phyloP scores from a whole-genome alignment of 2,888 invertebrate genomes.

The Sisyra nigra region DNA sequence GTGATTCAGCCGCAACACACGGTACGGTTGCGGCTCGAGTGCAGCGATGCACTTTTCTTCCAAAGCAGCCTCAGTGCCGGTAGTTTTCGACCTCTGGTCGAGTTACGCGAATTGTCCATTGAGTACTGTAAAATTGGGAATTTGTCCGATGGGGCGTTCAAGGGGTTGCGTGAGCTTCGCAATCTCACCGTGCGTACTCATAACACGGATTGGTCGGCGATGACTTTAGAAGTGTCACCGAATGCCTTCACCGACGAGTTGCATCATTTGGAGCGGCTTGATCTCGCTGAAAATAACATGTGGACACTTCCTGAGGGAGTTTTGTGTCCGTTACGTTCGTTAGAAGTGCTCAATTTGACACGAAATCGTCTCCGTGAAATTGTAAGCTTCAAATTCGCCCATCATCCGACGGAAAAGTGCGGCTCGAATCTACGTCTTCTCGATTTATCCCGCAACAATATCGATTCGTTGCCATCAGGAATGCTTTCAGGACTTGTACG shows the following conservation, averaged over 20 bases:
- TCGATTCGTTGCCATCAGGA: slow-evolving; percentile 55
- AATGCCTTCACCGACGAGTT: slow-evolving; percentile 61
- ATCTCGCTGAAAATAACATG: slow-evolving; percentile 67
- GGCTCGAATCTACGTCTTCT: slow-evolving; percentile 50
- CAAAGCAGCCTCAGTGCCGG: slow-evolving; percentile 64
- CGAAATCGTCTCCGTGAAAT: slow-evolving; percentile 63
- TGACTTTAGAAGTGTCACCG: slow-evolving; percentile 58
- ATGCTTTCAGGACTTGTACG: slow-evolving; percentile 53
- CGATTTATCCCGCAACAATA: slow-evolving; percentile 63
- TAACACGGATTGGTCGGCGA: slow-evolving; percentile 70
- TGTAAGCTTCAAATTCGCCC: slow-evolving; percentile 51
- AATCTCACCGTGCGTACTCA: slow-evolving; percentile 69
- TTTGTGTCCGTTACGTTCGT: slow-evolving; percentile 55
- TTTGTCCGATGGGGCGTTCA: slow-evolving; percentile 66
- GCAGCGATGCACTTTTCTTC: slow-evolving; percentile 65
- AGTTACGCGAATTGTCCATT: slow-evolving; percentile 59
- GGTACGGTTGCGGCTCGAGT: slow-evolving; percentile 56
- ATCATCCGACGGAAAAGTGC: slow-evolving; percentile 46
- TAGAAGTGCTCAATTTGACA: slow-evolving; percentile 64
- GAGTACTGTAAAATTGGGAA: slow-evolving; percentile 74
- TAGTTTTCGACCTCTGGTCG: slow-evolving; percentile 58
- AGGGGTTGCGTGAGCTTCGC: slow-evolving; percentile 57
- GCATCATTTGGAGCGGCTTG: slow-evolving; percentile 52
- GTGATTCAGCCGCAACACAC: slow-evolving; percentile 71
- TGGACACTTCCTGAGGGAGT: slow-evolving; percentile 62